Evolutionary conservation across 1,140 invertebrate genomes (phyloP), one percentile per base, ranked within the genome.

Genomic region (Prorops nasuta): DNA sequence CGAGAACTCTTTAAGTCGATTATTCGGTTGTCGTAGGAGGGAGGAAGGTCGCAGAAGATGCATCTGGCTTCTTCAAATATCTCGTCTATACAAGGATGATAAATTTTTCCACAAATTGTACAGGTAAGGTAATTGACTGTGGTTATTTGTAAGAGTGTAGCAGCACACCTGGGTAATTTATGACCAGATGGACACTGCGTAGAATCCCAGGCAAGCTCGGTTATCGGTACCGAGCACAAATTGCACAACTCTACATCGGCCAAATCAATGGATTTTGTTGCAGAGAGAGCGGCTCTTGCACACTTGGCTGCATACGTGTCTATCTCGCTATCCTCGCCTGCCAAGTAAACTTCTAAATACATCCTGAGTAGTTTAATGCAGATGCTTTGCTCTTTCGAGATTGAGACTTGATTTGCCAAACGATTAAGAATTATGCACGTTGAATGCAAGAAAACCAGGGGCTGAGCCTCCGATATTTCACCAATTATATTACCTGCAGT

Each of bases 91-190:
- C 41, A 64, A 0, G 66, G 54, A 59, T 78, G 76, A 58, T 70
- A 75, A 2, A 77, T 64, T 54, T 66, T 28, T 14, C 58, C 52
- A 50, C 76, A 78, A 51, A 72, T 55, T 1, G 62, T 54, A 44
- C 76, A 78, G 2, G 42, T 49, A n/a, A 57, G 54, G 42, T 69
- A 77, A 3, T 61, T 56, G 0, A 70, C 40, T 1, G 41, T 43
- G 1, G 64, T 70, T 17, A 76, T 57, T 58, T 76, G 74, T 14
- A 73, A 56, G 8, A 73, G 49, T 9, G 72, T 77, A n/a, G 67
- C 35, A 8, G 68, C 61, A 51, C 76, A 78, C 46, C 76, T 64
- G 3, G 69, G 59, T 34, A 78, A 56, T 35, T 69, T 66, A 37
- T 78, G 76, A 12, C 73, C 74, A 0, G 32, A 39, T 0, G 66